phyloP scores from a whole-genome alignment of 2,888 invertebrate species.

The Geotrupes spiniger region DNA sequence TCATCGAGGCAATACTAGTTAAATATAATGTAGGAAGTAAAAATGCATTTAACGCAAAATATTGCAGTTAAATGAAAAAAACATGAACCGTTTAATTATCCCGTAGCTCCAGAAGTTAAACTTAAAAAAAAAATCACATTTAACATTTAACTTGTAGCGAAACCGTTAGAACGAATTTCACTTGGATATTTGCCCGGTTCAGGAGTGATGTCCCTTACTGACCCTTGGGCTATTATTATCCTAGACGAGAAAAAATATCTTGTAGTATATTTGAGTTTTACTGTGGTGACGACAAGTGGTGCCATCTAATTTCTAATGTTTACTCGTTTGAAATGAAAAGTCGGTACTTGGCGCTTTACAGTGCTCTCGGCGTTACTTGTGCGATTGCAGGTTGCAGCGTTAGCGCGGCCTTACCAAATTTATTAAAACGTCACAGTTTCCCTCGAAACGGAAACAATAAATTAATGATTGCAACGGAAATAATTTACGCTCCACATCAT shows the following conservation, averaged over 20 bases:
- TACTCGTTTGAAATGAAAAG: neutral
- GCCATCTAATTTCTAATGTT: neutral
- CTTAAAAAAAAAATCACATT: neutral
- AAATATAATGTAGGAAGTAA: too few species aligned
- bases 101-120: neutral
- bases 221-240: constrained; percentile 24
- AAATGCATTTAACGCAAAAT: too few species aligned
- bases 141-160: neutral
- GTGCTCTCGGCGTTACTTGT: neutral
- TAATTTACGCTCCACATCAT: too few species aligned
- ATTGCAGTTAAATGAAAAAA: too few species aligned
- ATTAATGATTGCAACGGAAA: too few species aligned
- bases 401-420: too few species aligned
- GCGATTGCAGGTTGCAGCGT: too few species aligned
- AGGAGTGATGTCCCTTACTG: constrained; percentile 21
- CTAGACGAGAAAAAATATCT: constrained; percentile 9
- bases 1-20: too few species aligned
- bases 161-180: neutral
- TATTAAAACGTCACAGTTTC: too few species aligned
- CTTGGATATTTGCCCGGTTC: constrained; percentile 19
- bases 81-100: too few species aligned
- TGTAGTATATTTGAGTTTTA: neutral
- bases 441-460: too few species aligned
- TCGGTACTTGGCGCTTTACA: neutral
- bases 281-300: neutral